Conservation (phyloP, 1,140 invertebrate genomes). For the Temnothorax nylanderi region DNA sequence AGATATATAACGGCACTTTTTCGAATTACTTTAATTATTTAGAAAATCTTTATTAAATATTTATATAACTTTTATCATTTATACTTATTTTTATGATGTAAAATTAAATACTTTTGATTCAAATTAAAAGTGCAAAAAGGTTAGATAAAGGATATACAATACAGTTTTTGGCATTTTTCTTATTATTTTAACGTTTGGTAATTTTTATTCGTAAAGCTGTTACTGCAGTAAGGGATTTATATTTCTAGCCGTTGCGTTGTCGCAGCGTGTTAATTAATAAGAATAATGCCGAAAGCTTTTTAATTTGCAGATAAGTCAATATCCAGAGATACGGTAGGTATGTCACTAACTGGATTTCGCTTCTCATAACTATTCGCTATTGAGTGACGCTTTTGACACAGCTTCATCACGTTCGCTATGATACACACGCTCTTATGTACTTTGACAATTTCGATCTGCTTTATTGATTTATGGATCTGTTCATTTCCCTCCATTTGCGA, state of each 20-base stretch:
- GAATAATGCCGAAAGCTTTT: constrained; percentile 6
- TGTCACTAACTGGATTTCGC: constrained; percentile 73
- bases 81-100: not conserved
- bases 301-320: constrained; percentile 50
- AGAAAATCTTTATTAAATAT: not conserved
- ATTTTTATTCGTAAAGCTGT: not conserved
- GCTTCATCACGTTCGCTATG: constrained; percentile 67
- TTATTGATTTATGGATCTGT: constrained; percentile 16
- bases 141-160: not conserved
- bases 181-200: not conserved
- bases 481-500: constrained; percentile 14
- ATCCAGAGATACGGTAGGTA: constrained; percentile 72
- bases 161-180: constrained; percentile 1
- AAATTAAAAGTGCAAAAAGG: not conserved
- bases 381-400: constrained; percentile 58
- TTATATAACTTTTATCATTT: not conserved
- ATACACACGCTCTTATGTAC: constrained; percentile 19
- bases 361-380: constrained; percentile 78
- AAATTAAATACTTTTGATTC: not conserved
- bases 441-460: constrained; percentile 36
- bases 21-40: not conserved
- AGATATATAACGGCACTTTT: not conserved
- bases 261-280: not conserved
- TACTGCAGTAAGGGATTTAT: not conserved
- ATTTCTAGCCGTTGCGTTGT: not conserved